phyloP scores from a whole-genome alignment of 2,888 invertebrate species.

The Orchestes rusci region DNA sequence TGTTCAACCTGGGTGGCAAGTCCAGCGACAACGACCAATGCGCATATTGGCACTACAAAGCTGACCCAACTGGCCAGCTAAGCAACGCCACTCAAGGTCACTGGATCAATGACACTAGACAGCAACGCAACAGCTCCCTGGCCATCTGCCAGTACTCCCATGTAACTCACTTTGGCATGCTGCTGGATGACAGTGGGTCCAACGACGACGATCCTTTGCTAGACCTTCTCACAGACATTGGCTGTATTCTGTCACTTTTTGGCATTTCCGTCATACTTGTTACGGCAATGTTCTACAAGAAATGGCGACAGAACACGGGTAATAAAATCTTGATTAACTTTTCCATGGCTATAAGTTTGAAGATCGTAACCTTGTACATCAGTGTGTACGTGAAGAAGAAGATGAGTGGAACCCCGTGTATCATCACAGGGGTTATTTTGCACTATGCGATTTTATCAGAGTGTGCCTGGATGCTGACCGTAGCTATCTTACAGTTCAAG shows the following conservation, averaged over 20 bases:
- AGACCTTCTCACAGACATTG: conserved; percentile 46
- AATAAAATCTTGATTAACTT: conserved; percentile 40
- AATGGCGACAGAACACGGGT: conserved; percentile 50
- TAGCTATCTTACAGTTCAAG: conserved; percentile 60
- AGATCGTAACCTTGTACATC: conserved; percentile 34
- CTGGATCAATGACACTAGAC: conserved; percentile 43
- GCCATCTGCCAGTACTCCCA: conserved; percentile 50
- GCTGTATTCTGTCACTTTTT: conserved; percentile 48
- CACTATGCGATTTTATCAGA: conserved; percentile 62
- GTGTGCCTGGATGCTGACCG: conserved; percentile 68
- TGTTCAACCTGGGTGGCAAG: conserved; percentile 42
- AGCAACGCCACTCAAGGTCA: conserved; percentile 27
- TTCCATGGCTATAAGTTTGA: conserved; percentile 34
- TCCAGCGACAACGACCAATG: conserved; percentile 17
- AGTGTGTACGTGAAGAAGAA: conserved; percentile 26
- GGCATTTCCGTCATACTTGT: conserved; percentile 47
- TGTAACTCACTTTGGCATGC: conserved; percentile 53
- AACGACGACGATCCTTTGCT: conserved; percentile 26
- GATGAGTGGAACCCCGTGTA: conserved; percentile 49
- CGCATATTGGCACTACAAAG: conserved; percentile 31
- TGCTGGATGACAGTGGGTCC: conserved; percentile 41
- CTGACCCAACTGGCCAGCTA: conserved; percentile 15
- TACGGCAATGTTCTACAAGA: conserved; percentile 51
- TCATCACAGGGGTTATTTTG: conserved; percentile 51
- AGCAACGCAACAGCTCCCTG: conserved; percentile 30